Evolutionary conservation across 2,797 vertebrate genomes (phyloP).

Genomic region (Mormyrus hasselquistii): DNA sequence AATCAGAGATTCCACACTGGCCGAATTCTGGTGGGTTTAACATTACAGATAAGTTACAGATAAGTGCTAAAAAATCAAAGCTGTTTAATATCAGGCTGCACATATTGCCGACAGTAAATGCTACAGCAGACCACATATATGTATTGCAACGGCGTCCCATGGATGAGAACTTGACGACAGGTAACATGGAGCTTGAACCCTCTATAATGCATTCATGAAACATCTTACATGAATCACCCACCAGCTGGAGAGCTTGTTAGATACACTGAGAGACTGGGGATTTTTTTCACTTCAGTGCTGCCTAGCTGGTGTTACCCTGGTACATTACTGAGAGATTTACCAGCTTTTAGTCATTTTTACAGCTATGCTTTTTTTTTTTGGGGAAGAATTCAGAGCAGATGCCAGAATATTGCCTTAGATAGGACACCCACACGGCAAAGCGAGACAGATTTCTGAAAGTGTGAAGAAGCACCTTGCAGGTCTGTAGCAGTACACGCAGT

Average conservation of each 20-base stretch:
- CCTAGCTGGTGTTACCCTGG: neutral
- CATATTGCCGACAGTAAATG: neutral
- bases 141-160: neutral
- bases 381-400: neutral
- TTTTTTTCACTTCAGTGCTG: neutral
- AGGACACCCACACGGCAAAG: neutral
- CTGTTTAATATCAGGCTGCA: neutral
- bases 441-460: neutral
- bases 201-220: neutral
- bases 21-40: neutral
- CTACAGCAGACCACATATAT: neutral
- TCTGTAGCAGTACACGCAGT: neutral
- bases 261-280: neutral
- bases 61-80: neutral
- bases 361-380: neutral
- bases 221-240: neutral
- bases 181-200: neutral
- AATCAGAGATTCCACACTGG: neutral
- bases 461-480: neutral
- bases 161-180: neutral
- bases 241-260: neutral
- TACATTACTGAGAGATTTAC: constrained; percentile 2
- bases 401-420: neutral
- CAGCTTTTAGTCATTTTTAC: constrained; percentile 7
- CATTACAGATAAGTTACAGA: neutral